Conservation (phyloP, 2,113 vertebrate species). For the Lathamus discolor region DNA sequence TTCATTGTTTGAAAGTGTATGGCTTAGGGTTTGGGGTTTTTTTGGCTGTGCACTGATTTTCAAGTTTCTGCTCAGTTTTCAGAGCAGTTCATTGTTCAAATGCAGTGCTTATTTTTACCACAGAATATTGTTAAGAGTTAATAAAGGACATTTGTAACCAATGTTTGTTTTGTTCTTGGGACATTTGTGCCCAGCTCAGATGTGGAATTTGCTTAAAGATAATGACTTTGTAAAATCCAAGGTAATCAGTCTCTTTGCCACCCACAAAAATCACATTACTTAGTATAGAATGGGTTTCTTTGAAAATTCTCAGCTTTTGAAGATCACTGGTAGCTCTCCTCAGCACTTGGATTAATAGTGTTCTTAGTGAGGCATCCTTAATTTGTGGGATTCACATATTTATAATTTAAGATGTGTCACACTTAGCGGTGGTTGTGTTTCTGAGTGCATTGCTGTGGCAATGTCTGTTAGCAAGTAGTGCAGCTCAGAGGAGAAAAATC, state of each 20-base stretch:
- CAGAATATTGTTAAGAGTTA: not conserved
- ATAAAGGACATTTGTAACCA: not conserved
- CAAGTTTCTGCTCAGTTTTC: not conserved
- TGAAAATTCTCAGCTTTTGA: not conserved
- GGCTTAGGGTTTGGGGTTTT: rapidly evolving
- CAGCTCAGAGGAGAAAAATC: not conserved
- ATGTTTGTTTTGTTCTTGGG: not conserved
- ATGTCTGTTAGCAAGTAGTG: not conserved
- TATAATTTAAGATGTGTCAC: not conserved
- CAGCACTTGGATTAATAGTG: not conserved
- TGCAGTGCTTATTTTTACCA: not conserved
- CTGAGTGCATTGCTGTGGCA: not conserved
- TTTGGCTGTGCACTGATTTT: not conserved
- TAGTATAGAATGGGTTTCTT: not conserved
- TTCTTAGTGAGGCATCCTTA: not conserved
- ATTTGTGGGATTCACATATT: not conserved
- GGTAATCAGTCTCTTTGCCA: not conserved
- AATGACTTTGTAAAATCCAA: not conserved
- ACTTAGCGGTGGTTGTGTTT: not conserved
- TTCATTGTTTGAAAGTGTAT: not conserved
- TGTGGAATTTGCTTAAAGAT: not conserved
- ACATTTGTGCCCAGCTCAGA: not conserved
- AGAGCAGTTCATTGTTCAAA: not conserved
- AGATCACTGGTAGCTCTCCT: not conserved
- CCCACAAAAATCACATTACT: not conserved